These are phyloP conservation scores for Alosa alosa DNA, from an alignment of 2,113 vertebrate species.

Conservation along the genomic window DNA sequence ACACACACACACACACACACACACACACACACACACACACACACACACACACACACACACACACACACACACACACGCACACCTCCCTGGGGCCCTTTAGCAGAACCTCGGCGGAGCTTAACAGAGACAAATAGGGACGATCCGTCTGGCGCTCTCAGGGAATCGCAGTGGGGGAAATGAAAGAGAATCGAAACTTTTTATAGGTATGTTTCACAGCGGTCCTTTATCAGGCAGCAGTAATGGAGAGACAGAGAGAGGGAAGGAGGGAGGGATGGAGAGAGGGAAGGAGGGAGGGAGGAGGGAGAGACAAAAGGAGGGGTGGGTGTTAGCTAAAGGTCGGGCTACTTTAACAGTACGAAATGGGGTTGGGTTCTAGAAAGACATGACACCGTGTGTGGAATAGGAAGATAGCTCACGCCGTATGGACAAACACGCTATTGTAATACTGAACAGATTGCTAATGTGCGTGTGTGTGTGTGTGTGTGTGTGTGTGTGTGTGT, in stretches of 20 bases:
- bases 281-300: not conserved
- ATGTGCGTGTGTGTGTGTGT: not conserved
- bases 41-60: no score
- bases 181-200: slow-evolving; percentile 42
- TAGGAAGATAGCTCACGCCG: not conserved
- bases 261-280: not conserved
- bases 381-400: not conserved
- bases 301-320: not conserved
- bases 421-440: not conserved
- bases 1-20: not conserved
- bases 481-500: not conserved
- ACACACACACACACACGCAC: no score
- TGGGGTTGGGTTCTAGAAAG: not conserved
- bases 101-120: slow-evolving; percentile 48
- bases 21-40: no score
- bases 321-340: not conserved
- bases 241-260: not conserved
- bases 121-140: slow-evolving; percentile 61
- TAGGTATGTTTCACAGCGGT: slow-evolving; percentile 33
- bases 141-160: slow-evolving; percentile 46
- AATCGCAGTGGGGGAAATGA: slow-evolving; percentile 43
- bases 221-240: slow-evolving; percentile 29
- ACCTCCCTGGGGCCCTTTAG: slow-evolving; percentile 47
- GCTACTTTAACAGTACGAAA: not conserved
- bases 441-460: not conserved